Evolutionary conservation across 2,888 invertebrate species (phyloP), one percentile per base, ranked within the genome.

Genomic region (Morpho deidamia): DNA sequence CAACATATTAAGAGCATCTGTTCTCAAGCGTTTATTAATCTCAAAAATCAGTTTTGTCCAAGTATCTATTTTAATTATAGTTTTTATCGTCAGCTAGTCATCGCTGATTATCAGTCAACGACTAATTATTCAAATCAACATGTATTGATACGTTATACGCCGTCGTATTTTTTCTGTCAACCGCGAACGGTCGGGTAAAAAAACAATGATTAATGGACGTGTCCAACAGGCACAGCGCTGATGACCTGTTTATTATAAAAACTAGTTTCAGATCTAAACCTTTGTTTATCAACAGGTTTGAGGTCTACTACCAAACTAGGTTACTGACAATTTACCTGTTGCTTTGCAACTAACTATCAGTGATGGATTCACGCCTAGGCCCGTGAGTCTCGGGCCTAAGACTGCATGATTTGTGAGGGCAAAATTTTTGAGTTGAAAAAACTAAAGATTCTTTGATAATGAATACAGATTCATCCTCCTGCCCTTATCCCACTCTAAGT

Each of bases 71-170:
- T 34, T 11, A 44, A 7, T n/a, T 11, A 34, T 44, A 40, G 10
- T 11, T 33, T 48, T 56, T 53, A 48, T 61, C 55, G 52, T 44
- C 51, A 45, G 45, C 48, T 43, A 53, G 37, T 39, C 39, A 11
- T 39, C 39, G 40, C 9, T 41, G 11, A 48, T 48, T 54, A 51
- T 49, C 44, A 58, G 44, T 48, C 35, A 32, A 44, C 32, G 46
- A 44, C 45, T 53, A 61, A 56, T 56, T 54, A 61, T 56, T 58
- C 50, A 58, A 56, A 58, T 59, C 52, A 56, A 51, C 56, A 53
- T 51, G 56, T 54, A 56, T 54, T 54, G 54, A 53, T 53, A 47
- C 37, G 40, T 38, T 38, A 46, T 38, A n/a, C 8, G 40, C 9
- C 12, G 47, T 40, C 40, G 40, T 48, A 11, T 7, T 38, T 34